Percentiles rank a stretch among this genome's conserved stretches.
phyloP scores from a whole-genome alignment of 1,140 invertebrate genomes.

The Physella acuta region DNA sequence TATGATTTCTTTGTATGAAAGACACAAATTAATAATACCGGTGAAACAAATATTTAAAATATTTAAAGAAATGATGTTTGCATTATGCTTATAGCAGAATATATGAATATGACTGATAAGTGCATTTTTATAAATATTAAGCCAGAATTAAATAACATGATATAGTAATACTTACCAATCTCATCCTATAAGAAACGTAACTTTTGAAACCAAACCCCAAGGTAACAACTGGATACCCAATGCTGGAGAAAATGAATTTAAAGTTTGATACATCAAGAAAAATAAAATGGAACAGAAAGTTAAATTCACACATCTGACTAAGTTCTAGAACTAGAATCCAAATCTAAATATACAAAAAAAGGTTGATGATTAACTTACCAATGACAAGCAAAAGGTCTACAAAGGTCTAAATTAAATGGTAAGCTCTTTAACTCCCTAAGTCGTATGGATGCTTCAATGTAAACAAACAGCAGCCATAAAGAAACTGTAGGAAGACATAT shows the following conservation, averaged over 20 bases:
- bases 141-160: neutral
- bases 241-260: conserved; percentile 63
- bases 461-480: conserved; percentile 92
- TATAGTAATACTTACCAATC: conserved; percentile 66
- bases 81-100: too few species aligned
- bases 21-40: too few species aligned
- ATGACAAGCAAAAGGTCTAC: conserved; percentile 96
- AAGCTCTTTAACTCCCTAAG: conserved; percentile 83
- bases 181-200: conserved; percentile 87
- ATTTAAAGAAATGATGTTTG: too few species aligned
- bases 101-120: too few species aligned
- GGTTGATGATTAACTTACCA: conserved; percentile 69
- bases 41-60: too few species aligned
- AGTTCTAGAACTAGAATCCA: neutral
- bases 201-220: conserved; percentile 96
- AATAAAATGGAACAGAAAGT: neutral
- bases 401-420: conserved; percentile 89
- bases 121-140: too few species aligned
- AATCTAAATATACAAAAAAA: neutral
- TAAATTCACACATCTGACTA: neutral
- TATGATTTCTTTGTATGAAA: too few species aligned
- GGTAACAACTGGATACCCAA: conserved; percentile 96
- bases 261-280: neutral
- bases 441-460: conserved; percentile 88
- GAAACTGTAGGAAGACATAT: conserved; percentile 92